phyloP scores from a whole-genome alignment of 1,140 invertebrate species.

The Prorops nasuta region DNA sequence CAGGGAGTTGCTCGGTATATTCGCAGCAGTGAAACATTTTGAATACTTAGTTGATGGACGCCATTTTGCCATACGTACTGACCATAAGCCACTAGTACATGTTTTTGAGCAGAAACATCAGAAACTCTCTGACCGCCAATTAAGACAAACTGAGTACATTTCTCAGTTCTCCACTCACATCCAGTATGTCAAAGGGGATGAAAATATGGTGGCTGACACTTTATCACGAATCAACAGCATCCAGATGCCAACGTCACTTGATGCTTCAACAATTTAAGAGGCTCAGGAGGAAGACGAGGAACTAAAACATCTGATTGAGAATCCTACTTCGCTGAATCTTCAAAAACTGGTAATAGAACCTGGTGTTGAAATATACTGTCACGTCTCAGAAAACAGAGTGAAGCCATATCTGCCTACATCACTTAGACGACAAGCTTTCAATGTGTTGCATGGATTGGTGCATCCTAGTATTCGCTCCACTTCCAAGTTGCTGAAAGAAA shows the following conservation, averaged over 20 bases:
- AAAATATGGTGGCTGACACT: slow-evolving; percentile 33
- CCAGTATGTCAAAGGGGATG: slow-evolving; percentile 24
- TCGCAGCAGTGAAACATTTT: slow-evolving; percentile 8
- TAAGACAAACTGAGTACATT: slow-evolving; percentile 25
- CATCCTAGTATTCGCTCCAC: neutral
- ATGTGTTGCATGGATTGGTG: neutral
- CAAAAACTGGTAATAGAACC: neutral
- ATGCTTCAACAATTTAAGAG: slow-evolving; percentile 11
- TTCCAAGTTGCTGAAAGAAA: neutral
- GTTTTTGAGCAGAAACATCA: slow-evolving; percentile 17
- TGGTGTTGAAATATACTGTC: neutral
- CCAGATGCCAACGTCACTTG: slow-evolving; percentile 4
- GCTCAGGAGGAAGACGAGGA: slow-evolving; percentile 18
- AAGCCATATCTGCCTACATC: neutral
- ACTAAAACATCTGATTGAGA: neutral
- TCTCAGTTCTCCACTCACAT: too few species aligned
- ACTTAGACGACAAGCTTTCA: neutral
- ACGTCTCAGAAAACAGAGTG: neutral
- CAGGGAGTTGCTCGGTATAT: slow-evolving; percentile 32
- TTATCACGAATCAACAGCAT: slow-evolving; percentile 20
- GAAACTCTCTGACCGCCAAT: slow-evolving; percentile 13
- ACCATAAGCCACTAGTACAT: too few species aligned
- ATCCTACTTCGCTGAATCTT: neutral
- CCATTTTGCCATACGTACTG: slow-evolving; percentile 20
- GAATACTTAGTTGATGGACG: slow-evolving; percentile 4